phyloP scores from a whole-genome alignment of 2,797 vertebrate species.

The Carapus acus region DNA sequence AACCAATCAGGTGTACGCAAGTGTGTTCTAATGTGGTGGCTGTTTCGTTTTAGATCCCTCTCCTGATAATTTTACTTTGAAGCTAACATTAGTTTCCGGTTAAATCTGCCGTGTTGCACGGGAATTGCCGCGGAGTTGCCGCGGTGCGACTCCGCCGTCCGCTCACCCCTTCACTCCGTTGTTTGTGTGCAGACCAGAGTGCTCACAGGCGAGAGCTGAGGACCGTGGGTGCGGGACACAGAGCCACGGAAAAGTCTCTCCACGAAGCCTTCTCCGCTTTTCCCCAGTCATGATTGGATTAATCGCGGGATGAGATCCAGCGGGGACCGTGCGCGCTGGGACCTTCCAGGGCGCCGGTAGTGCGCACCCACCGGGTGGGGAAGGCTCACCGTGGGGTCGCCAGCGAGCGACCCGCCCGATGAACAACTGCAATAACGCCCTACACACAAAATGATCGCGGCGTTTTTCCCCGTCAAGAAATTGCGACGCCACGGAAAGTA shows the following conservation, averaged over 20 bases:
- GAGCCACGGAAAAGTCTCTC: conserved; percentile 3
- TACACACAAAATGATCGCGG: conserved; percentile 46
- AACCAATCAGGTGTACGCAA: fast-evolving
- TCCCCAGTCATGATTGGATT: conserved; percentile 1
- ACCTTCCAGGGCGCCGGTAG: conserved; percentile 24
- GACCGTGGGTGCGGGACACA: neutral
- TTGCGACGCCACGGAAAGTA: conserved; percentile 56
- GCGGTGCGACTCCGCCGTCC: conserved; percentile 12
- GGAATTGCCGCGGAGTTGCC: neutral
- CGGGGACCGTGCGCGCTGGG: conserved; percentile 16
- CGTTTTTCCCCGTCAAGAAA: conserved; percentile 64
- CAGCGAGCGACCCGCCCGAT: conserved; percentile 16
- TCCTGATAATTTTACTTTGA: conserved; percentile 42
- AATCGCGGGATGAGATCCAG: conserved; percentile 40
- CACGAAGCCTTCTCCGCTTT: neutral
- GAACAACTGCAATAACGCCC: conserved; percentile 5
- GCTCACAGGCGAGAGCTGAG: neutral
- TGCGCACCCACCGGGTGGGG: conserved; percentile 18
- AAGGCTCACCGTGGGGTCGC: conserved; percentile 11
- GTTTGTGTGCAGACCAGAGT: conserved; percentile 9
- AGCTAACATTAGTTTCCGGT: neutral
- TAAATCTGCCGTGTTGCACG: neutral
- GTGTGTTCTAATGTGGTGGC: no score
- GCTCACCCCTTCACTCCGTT: neutral
- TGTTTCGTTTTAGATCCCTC: no score